Evolutionary conservation across 2,113 vertebrate genomes (phyloP).

Genomic region (Charadrius vociferus): DNA sequence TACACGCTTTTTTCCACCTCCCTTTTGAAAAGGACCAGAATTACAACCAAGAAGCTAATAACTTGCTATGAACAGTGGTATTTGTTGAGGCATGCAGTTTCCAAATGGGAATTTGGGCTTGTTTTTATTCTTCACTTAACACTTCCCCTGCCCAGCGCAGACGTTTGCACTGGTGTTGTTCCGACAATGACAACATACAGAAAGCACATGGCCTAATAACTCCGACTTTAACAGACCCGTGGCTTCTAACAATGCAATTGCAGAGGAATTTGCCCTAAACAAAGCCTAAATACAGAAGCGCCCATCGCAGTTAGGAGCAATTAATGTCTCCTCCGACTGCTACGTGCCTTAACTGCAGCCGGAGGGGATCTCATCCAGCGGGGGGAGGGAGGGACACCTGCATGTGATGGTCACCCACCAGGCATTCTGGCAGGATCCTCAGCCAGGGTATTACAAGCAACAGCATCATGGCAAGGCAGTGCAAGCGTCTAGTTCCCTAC

Average conservation of each 20-base stretch:
- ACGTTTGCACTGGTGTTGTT: constrained; percentile 17
- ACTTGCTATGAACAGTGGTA: constrained; percentile 46
- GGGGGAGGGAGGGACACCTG: constrained; percentile 3
- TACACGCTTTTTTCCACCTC: constrained; percentile 32
- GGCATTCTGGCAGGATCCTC: not conserved
- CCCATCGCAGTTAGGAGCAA: not conserved
- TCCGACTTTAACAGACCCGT: constrained; percentile 32
- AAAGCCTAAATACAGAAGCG: constrained; percentile 20
- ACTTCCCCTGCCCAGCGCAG: constrained; percentile 39
- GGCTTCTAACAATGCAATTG: constrained; percentile 58
- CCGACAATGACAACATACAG: constrained; percentile 29
- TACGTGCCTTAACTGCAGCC: not conserved
- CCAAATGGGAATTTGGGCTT: constrained; percentile 57
- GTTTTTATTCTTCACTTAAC: constrained; percentile 60
- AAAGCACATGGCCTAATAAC: constrained; percentile 55
- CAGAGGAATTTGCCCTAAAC: constrained; percentile 53
- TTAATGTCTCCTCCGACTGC: constrained; percentile 30
- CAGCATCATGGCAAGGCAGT: not conserved
- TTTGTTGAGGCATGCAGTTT: constrained; percentile 66
- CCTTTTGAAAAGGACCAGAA: constrained; percentile 41
- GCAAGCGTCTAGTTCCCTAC: not conserved
- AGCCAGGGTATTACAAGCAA: not conserved
- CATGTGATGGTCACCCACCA: not conserved
- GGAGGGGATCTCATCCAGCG: not conserved
- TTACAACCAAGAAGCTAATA: constrained; percentile 54